Evolutionary conservation across 2,113 vertebrate species (phyloP).

Genomic region (Tautogolabrus adspersus): DNA sequence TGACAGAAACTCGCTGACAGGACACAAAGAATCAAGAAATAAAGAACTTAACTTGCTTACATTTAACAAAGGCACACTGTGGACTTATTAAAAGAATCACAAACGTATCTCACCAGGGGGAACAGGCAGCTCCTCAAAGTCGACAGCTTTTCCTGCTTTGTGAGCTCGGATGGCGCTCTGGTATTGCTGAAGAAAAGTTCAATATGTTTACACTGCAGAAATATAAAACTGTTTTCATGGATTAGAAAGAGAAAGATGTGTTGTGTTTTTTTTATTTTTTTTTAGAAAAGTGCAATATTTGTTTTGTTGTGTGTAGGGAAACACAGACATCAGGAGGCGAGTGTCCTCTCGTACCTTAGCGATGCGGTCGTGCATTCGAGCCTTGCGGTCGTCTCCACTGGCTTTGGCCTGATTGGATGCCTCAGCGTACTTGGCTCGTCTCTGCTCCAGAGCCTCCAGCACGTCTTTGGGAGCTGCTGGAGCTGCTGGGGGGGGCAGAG

Average conservation of each 20-base stretch:
- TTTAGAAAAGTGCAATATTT: too few relatives aligned
- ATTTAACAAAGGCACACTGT: too few relatives aligned
- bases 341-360: slow-evolving; percentile 85
- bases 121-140: slow-evolving; percentile 92
- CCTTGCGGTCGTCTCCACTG: slow-evolving; percentile 90
- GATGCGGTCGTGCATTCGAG: slow-evolving; percentile 95
- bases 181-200: slow-evolving; percentile 90
- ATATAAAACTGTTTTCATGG: background rate
- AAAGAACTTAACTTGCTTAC: too few relatives aligned
- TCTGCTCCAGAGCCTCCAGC: slow-evolving; percentile 92
- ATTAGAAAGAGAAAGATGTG: background rate
- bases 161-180: slow-evolving; percentile 92
- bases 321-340: background rate
- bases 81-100: background rate
- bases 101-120: slow-evolving; percentile 88
- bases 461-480: slow-evolving; percentile 84
- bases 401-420: slow-evolving; percentile 90
- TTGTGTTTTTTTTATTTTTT: too few relatives aligned
- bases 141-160: slow-evolving; percentile 89
- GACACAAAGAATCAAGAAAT: background rate
- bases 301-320: background rate
- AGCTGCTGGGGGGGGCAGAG: slow-evolving; percentile 20
- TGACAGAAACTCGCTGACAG: background rate
- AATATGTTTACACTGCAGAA: background rate
- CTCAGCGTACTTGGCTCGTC: slow-evolving; percentile 89